Conservation (phyloP, 2,113 vertebrate species). For the Seriola rivoliana region DNA sequence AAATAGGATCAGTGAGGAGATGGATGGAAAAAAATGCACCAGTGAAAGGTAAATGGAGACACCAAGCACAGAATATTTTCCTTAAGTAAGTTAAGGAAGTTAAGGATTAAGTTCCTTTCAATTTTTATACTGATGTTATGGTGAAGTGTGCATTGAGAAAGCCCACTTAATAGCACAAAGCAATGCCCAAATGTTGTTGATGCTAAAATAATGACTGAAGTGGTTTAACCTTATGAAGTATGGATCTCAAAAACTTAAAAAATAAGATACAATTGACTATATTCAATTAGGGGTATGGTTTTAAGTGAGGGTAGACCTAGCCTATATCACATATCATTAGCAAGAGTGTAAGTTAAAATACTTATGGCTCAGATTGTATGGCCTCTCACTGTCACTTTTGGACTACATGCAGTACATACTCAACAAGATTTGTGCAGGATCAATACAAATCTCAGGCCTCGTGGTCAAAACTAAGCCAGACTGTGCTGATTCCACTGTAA, state of each 20-base stretch:
- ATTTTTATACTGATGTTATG: slow-evolving; percentile 2
- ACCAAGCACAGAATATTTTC: background rate
- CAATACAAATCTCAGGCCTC: background rate
- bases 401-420: no score
- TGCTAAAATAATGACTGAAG: background rate
- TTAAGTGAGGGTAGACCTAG: background rate
- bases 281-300: no score
- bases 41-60: background rate
- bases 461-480: background rate
- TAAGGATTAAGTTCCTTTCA: background rate
- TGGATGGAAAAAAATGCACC: background rate
- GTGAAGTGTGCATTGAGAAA: background rate
- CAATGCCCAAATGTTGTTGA: background rate
- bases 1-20: slow-evolving; percentile 12
- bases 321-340: background rate
- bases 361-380: background rate
- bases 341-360: background rate
- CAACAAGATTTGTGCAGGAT: background rate
- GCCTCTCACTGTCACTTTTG: background rate
- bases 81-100: no score
- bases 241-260: background rate
- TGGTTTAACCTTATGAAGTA: background rate
- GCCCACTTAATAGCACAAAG: background rate
- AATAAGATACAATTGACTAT: background rate
- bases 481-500: background rate